Conservation (phyloP, 2,797 vertebrate genomes). For the Pyrocephalus nanus region DNA sequence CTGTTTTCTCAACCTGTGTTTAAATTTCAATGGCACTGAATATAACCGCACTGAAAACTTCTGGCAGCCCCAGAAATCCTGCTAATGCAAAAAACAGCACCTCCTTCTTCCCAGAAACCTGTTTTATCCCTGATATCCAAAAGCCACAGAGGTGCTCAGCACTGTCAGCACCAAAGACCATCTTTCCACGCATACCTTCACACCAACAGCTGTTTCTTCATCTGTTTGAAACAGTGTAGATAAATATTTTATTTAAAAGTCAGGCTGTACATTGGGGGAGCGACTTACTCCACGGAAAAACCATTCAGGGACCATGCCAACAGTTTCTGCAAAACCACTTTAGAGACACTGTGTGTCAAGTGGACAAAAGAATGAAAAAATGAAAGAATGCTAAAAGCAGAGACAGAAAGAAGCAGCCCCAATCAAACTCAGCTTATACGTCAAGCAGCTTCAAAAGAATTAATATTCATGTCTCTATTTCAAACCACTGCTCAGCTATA, state of each 20-base stretch:
- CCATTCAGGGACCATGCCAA: background rate
- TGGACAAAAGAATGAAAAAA: constrained; percentile 68
- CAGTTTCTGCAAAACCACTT: constrained; percentile 51
- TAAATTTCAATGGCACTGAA: background rate
- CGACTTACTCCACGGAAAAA: background rate
- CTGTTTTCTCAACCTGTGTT: constrained; percentile 19
- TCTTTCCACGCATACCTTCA: background rate
- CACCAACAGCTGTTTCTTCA: constrained; percentile 45
- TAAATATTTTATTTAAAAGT: constrained; percentile 57
- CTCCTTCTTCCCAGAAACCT: background rate
- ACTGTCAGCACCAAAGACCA: background rate
- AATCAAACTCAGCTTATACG: constrained; percentile 1
- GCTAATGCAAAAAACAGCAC: background rate
- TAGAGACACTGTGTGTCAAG: constrained; percentile 59
- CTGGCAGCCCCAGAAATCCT: background rate
- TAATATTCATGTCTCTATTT: constrained; percentile 66
- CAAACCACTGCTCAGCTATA: background rate
- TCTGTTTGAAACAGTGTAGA: constrained; percentile 9
- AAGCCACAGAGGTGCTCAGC: background rate
- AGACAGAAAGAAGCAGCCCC: background rate
- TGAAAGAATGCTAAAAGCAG: constrained; percentile 60
- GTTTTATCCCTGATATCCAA: background rate
- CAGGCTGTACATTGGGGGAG: background rate
- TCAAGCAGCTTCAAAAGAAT: constrained; percentile 46
- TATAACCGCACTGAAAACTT: background rate